Conservation (phyloP, 2,888 invertebrate species). For the Sinopyrophorus schimmeli region DNA sequence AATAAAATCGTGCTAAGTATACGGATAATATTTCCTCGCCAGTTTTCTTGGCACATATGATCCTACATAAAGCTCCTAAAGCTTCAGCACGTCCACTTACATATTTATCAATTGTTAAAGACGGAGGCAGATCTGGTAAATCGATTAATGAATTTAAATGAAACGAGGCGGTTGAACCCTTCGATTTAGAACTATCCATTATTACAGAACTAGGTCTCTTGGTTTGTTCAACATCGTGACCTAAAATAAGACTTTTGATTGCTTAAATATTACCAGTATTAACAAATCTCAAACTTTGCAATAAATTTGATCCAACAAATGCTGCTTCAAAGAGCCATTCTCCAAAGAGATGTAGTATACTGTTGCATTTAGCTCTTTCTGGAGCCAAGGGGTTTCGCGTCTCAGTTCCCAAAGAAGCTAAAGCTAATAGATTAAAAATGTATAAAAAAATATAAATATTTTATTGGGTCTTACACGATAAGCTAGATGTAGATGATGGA, state of each 20-base stretch:
- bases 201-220: slow-evolving; percentile 70
- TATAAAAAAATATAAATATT: background rate
- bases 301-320: slow-evolving; percentile 76
- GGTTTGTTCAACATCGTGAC: slow-evolving; percentile 56
- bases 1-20: slow-evolving; percentile 92
- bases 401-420: slow-evolving; percentile 60
- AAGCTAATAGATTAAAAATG: slow-evolving; percentile 57
- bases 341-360: slow-evolving; percentile 92
- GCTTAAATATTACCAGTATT: background rate
- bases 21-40: slow-evolving; percentile 91
- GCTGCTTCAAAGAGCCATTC: slow-evolving; percentile 97
- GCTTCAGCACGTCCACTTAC: slow-evolving; percentile 92
- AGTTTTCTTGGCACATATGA: slow-evolving; percentile 94
- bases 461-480: slow-evolving; percentile 60
- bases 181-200: slow-evolving; percentile 63
- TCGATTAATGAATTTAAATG: slow-evolving; percentile 69
- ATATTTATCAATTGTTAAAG: slow-evolving; percentile 75
- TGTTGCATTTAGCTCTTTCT: slow-evolving; percentile 88
- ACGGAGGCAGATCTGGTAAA: slow-evolving; percentile 68
- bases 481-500: slow-evolving; percentile 68
- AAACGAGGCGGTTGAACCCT: slow-evolving; percentile 60
- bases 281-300: slow-evolving; percentile 53
- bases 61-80: slow-evolving; percentile 90
- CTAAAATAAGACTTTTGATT: slow-evolving; percentile 41
- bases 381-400: slow-evolving; percentile 65